Base-by-base conservation (phyloP, 2,113 vertebrate species). In the Dunckerocampus dactyliophorus region DNA sequence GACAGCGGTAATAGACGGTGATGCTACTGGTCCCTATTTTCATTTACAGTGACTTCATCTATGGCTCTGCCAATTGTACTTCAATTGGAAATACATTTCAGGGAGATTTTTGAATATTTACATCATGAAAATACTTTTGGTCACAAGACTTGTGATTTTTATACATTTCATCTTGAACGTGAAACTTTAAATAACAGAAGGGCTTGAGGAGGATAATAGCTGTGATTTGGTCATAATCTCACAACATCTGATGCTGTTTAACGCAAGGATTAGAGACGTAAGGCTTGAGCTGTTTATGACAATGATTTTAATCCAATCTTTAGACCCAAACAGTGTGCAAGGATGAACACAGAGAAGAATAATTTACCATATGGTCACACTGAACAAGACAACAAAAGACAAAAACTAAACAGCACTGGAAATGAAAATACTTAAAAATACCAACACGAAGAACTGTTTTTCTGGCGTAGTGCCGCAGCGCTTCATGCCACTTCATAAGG, bases 241-340 rank as follows among this genome's bases (percentile, higher is more conserved):
- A 64, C 65, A 61, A 60, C 67, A 75, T 84, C 80, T 82, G 76
- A 72, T 67, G 37, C 55, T 43, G 42, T 64, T 43, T 77, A 74
- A 80, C 75, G 54, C 28, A 19, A 47, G 74, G 83, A 87, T 87
- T 85, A 83, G 13, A 76, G 55, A 61, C 71, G 67, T 45, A 69
- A 55, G 74, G 81, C 68, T 47, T 81, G 65, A 72, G 53, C 76
- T 79, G 51, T 80, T 63, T 63, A 71, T 81, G 76, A 65, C 46
- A 64, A 69, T 64, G 76, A 76, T 76, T 83, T 75, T 83, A 87
- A 89, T 85, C 82, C 74, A 75, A 79, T 83, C 76, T 77, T 42
- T 69, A 59, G 49, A 55, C 8, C 48, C 53, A 50, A 70, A 76
- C 65, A 65, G 42, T 65, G 57, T 55, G 28, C 22, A 37, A 55